These are phyloP conservation scores for Baccha elongata DNA, from an alignment of 2,888 invertebrate genomes.

Conservation along the genomic window DNA sequence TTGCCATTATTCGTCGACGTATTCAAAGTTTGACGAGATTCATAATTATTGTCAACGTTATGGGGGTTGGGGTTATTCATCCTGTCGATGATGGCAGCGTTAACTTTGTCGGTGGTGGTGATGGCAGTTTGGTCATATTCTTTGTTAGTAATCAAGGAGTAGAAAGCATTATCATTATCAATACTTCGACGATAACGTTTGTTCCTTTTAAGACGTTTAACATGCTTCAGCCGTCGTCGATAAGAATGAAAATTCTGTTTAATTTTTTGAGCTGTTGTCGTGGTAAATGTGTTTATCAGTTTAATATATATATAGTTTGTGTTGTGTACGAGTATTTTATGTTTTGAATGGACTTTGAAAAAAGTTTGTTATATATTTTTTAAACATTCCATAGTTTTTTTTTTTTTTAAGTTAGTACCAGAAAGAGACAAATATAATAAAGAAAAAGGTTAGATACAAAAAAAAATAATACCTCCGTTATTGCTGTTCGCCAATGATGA, in stretches of 20 bases:
- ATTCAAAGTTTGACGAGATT: slow-evolving; percentile 72
- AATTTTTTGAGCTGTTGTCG: slow-evolving; percentile 51
- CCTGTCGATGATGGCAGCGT: slow-evolving; percentile 25
- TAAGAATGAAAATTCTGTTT: slow-evolving; percentile 53
- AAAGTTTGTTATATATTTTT: slow-evolving; percentile 28
- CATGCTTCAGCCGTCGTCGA: slow-evolving; percentile 38
- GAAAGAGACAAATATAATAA: slow-evolving; percentile 22
- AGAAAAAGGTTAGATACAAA: neutral
- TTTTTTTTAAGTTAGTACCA: slow-evolving; percentile 61
- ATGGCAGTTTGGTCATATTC: slow-evolving; percentile 60
- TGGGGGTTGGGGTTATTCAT: slow-evolving; percentile 39
- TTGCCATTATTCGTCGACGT: slow-evolving; percentile 75
- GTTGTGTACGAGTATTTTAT: slow-evolving; percentile 41
- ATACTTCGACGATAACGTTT: slow-evolving; percentile 79
- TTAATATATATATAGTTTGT: slow-evolving; percentile 50
- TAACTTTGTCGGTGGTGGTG: neutral
- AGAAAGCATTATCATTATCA: slow-evolving; percentile 70
- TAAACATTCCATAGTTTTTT: slow-evolving; percentile 10
- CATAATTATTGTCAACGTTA: slow-evolving; percentile 67
- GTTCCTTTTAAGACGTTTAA: slow-evolving; percentile 57
- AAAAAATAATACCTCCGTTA: slow-evolving; percentile 60
- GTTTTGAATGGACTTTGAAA: slow-evolving; percentile 26
- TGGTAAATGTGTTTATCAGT: slow-evolving; percentile 58
- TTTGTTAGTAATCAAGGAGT: slow-evolving; percentile 63
- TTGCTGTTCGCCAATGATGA: slow-evolving; percentile 81